These are phyloP conservation scores for Nothobranchius kuhntae DNA, from an alignment of 2,113 vertebrate genomes.

Conservation along the genomic window DNA sequence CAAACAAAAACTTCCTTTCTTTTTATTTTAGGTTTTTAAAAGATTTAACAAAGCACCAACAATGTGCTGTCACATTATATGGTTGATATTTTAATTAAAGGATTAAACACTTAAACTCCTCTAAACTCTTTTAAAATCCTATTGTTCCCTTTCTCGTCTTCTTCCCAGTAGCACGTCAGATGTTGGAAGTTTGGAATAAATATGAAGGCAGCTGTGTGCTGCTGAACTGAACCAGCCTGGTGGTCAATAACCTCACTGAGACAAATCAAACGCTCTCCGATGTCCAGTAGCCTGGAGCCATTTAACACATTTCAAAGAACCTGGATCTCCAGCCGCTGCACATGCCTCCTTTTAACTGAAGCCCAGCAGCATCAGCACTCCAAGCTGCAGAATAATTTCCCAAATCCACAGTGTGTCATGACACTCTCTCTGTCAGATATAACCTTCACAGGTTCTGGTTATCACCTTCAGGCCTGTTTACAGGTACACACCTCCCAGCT, in stretches of 20 bases:
- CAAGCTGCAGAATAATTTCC: slow-evolving; percentile 16
- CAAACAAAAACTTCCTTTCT: no score
- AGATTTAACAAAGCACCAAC: no score
- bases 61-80: no score
- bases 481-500: slow-evolving; percentile 21
- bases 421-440: not conserved
- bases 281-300: slow-evolving; percentile 44
- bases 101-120: no score
- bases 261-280: slow-evolving; percentile 42
- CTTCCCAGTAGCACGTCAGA: not conserved
- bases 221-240: slow-evolving; percentile 22
- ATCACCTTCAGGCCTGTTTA: not conserved
- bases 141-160: not conserved
- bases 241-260: slow-evolving; percentile 38
- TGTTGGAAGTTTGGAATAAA: not conserved
- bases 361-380: slow-evolving; percentile 35
- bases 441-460: not conserved
- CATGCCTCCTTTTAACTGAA: slow-evolving; percentile 29
- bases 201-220: slow-evolving; percentile 34
- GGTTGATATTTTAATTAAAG: no score
- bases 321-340: slow-evolving; percentile 34
- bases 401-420: slow-evolving; percentile 2
- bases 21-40: no score
- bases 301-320: slow-evolving; percentile 47
- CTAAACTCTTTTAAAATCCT: no score